Evolutionary conservation across 2,888 invertebrate genomes (phyloP).

Genomic region (Entomobrya multifasciata): DNA sequence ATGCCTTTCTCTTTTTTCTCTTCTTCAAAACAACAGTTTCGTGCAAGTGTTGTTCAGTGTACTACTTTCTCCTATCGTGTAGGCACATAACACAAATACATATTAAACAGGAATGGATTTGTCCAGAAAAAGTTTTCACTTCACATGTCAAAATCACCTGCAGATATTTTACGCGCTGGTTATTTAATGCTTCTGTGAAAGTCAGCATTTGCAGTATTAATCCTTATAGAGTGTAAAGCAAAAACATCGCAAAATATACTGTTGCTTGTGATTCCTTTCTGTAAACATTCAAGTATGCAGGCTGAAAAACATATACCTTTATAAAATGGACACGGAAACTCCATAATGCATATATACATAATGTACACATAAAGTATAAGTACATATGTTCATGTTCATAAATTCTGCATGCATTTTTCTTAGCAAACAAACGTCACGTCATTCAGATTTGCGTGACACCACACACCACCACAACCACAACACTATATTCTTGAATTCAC

Average conservation of each 20-base stretch:
- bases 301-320: too few species aligned
- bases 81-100: constrained; percentile 29
- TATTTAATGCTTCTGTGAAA: background rate
- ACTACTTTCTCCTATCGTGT: background rate
- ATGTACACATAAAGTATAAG: background rate
- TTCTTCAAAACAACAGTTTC: background rate
- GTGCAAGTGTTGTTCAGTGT: background rate
- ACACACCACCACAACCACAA: too few species aligned
- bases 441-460: constrained; percentile 39
- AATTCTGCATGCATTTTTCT: background rate
- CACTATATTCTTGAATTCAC: too few species aligned
- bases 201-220: too few species aligned
- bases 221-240: too few species aligned
- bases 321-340: too few species aligned
- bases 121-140: background rate
- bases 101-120: background rate
- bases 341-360: background rate
- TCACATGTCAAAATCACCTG: background rate
- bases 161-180: background rate
- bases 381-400: too few species aligned
- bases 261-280: too few species aligned
- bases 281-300: too few species aligned
- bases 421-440: constrained; percentile 9
- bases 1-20: too few species aligned
- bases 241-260: too few species aligned